Conservation (phyloP, 2,113 vertebrate species). For the Tragelaphus strepsiceros region DNA sequence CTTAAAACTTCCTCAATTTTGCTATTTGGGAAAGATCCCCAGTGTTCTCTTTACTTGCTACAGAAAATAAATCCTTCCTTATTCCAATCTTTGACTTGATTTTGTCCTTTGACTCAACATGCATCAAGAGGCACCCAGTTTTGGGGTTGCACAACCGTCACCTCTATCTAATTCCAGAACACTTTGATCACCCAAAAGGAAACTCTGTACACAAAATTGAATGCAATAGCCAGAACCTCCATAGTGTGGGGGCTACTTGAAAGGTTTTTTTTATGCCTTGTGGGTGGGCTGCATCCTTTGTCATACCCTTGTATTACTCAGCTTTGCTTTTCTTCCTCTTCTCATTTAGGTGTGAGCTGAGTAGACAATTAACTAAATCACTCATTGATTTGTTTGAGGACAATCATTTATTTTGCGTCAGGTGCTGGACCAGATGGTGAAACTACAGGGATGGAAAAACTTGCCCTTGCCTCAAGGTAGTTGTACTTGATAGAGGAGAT, state of each 20-base stretch:
- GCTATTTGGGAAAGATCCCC: background rate
- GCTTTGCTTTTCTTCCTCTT: background rate
- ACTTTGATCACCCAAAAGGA: background rate
- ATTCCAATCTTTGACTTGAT: background rate
- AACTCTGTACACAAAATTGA: background rate
- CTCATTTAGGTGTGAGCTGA: background rate
- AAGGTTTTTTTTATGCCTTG: background rate
- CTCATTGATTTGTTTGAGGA: background rate
- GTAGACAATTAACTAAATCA: background rate
- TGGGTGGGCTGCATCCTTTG: background rate
- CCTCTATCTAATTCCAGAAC: background rate
- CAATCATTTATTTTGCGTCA: background rate
- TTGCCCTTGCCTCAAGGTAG: background rate
- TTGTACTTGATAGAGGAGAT: background rate
- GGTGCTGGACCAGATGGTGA: background rate
- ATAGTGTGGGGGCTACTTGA: accelerated
- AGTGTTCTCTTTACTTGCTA: background rate
- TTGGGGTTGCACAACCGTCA: background rate
- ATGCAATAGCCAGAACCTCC: background rate
- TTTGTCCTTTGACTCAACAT: background rate
- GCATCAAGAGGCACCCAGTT: background rate
- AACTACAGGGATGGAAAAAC: background rate
- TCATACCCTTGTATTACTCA: background rate
- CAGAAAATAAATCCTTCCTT: background rate
- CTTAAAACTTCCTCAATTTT: background rate